Percentiles rank a stretch among this genome's conserved stretches.
Conservation (phyloP, 53 echinoderm and acorn worm species). For the Actinopyga echinites region DNA sequence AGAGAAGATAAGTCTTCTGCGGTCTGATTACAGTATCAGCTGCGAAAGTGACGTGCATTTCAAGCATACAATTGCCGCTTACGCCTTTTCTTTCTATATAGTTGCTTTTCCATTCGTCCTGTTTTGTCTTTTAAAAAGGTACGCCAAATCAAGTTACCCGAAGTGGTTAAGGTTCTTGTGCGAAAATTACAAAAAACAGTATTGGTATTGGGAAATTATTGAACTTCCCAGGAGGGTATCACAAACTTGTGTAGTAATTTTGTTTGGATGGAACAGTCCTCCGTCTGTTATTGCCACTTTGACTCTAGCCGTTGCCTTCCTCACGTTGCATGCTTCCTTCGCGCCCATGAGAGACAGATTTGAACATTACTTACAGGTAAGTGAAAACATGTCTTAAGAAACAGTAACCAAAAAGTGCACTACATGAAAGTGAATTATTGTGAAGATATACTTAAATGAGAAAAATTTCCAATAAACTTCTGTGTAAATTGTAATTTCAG, state of each 20-base stretch:
- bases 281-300: not conserved
- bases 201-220: not conserved
- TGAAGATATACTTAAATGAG: no score
- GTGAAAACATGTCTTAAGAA: not conserved
- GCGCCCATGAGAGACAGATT: no score
- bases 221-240: not conserved
- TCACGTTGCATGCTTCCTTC: not conserved
- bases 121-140: conserved; percentile 30
- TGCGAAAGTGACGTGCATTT: conserved; percentile 25
- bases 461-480: no score
- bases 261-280: no score
- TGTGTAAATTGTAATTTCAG: no score
- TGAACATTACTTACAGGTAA: no score
- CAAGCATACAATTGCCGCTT: conserved; percentile 34
- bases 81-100: conserved; percentile 41
- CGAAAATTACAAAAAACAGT: not conserved
- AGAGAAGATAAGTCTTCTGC: not conserved
- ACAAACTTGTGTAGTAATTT: not conserved
- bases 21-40: conserved; percentile 51
- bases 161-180: not conserved
- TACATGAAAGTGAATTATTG: no score
- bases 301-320: not conserved
- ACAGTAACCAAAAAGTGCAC: not conserved
- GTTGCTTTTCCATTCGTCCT: conserved; percentile 49
- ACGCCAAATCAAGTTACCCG: not conserved